Evolutionary conservation across 2,113 vertebrate species (phyloP), one percentile per base, ranked within the genome.

Genomic region (Tapirus terrestris): DNA sequence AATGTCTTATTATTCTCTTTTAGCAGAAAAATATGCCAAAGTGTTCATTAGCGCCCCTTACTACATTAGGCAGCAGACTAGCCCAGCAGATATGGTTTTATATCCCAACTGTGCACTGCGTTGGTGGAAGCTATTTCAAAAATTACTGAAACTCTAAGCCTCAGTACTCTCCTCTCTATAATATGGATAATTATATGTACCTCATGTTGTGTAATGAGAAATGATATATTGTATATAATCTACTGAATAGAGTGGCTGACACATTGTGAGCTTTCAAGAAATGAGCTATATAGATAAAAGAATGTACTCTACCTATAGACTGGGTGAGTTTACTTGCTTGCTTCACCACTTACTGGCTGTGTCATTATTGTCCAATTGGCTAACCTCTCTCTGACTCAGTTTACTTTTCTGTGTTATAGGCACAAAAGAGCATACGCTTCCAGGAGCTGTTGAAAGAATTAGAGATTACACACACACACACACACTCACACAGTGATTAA

Each of bases 61-160:
- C 51, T 80, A 58, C 14, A 56, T 88, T 67, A 88, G 23, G 31
- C 33, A 93, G 51, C 17, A 48, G 25, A 83, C 14, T 11, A 43
- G 21, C 33, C 29, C 39, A 85, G 16, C 53, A 86, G 53, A 83
- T 51, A 18, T 11, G 20, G 18, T 93, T 96, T 63, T 76, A 27
- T 91, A 51, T 56, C 14, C 13, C 67, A 95, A 43, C 75, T 82
- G 81, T 94, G 61, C 21, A 60, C 36, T 80, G n/a, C 18, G 8
- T 21, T 84, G 36, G 39, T 68, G 20, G 91, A n/a, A 88, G 39
- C 45, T n/a, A 85, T 82, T 97, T 94, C 12, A 96, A 56, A 94
- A 89, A 89, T 72, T 85, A 80, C 29, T 39, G 29, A 61, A 95
- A 65, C 33, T 70, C 12, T 77, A 96, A 91, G 25, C 8, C 29